Conservation (phyloP, 1,140 invertebrate genomes). For the Drosophila nebulosa region DNA sequence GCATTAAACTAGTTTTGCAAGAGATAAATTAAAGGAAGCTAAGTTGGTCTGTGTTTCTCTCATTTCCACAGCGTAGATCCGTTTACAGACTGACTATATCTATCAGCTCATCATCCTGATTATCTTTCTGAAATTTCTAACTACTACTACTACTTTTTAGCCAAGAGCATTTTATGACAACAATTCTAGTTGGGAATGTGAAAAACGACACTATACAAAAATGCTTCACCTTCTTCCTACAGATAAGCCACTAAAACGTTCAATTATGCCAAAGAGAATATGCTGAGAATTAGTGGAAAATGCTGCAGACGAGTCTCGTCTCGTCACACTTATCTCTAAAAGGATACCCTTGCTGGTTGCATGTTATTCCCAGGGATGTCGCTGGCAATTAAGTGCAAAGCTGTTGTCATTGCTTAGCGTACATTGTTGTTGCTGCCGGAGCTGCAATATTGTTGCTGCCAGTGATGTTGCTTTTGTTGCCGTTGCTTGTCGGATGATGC, state of each 20-base stretch:
- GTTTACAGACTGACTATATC: too few relatives aligned
- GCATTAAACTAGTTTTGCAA: too few relatives aligned
- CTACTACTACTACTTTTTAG: too few relatives aligned
- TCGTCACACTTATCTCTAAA: not conserved
- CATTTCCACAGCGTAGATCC: too few relatives aligned
- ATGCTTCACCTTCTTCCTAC: not conserved
- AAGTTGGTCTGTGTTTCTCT: too few relatives aligned
- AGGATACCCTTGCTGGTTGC: not conserved
- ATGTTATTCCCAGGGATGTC: constrained; percentile 39
- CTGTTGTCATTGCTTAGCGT: constrained; percentile 48
- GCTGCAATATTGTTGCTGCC: constrained; percentile 39
- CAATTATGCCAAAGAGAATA: constrained; percentile 43
- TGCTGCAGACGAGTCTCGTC: not conserved
- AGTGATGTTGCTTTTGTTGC: not conserved
- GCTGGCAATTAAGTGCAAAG: constrained; percentile 61
- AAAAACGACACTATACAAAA: not conserved
- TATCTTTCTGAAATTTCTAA: too few relatives aligned
- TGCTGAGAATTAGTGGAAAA: constrained; percentile 4
- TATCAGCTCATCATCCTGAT: too few relatives aligned
- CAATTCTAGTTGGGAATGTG: not conserved
- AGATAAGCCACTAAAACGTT: constrained; percentile 28
- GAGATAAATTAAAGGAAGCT: too few relatives aligned
- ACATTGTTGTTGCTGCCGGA: constrained; percentile 34
- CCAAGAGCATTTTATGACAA: not conserved
- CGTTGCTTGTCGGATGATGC: constrained; percentile 17